Evolutionary conservation across 2,797 vertebrate genomes (phyloP).

Genomic region (Percopsis omiscomaycus): DNA sequence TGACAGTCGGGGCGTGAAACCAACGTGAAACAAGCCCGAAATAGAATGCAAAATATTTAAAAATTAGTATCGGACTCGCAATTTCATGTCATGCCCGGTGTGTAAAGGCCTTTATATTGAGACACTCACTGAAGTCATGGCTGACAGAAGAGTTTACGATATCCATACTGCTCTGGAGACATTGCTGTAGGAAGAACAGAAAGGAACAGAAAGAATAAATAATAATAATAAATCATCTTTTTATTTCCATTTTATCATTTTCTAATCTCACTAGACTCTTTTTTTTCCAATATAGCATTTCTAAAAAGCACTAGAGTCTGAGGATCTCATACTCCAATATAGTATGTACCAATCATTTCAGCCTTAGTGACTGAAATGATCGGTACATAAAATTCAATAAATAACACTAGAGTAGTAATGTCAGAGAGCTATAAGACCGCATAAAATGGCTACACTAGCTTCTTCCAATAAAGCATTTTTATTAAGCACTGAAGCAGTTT

Average conservation of each 20-base stretch:
- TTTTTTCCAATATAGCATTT: slow-evolving; percentile 5
- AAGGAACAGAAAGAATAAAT: slow-evolving; percentile 9
- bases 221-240: neutral
- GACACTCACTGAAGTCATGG: slow-evolving; percentile 87
- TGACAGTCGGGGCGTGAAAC: too few relatives aligned
- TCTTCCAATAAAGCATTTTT: too few relatives aligned
- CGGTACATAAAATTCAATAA: neutral
- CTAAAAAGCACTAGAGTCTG: neutral
- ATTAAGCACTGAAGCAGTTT: too few relatives aligned
- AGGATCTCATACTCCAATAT: neutral
- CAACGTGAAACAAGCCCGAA: too few relatives aligned
- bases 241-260: neutral
- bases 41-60: too few relatives aligned
- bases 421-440: too few relatives aligned
- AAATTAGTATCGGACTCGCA: too few relatives aligned
- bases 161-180: slow-evolving; percentile 85
- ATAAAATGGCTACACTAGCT: too few relatives aligned
- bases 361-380: neutral
- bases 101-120: neutral
- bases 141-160: slow-evolving; percentile 55
- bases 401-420: too few relatives aligned
- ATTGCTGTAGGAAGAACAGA: slow-evolving; percentile 66
- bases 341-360: neutral
- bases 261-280: neutral
- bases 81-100: too few relatives aligned